Evolutionary conservation across 2,797 vertebrate species (phyloP), one percentile per base, ranked within the genome.

Genomic region (Tadarida brasiliensis): DNA sequence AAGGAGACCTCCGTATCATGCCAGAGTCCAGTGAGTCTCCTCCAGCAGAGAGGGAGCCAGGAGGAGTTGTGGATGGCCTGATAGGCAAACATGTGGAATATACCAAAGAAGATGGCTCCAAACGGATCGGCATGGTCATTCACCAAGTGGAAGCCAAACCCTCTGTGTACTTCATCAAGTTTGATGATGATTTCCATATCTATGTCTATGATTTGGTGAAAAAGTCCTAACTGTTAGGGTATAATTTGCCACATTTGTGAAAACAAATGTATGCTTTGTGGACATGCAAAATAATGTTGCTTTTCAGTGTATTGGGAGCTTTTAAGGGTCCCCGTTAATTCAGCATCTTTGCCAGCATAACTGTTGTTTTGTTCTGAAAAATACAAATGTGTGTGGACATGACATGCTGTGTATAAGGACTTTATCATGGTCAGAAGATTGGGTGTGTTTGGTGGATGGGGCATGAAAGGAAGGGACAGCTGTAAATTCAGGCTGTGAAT

Each of bases 31-130:
- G 98, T 99, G 98, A 99, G 98, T 99, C 98, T 11, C 98, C 99
- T 92, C 99, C 99, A 7, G 98, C 99, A 4, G 99, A 99, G 98
- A 98, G 99, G 28, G 99, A 99, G 89, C 99, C 99, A 2, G 99
- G 99, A 85, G 99, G 99, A 98, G 99, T 99, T 97, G 99, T 99
- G 94, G 99, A 99, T 98, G 99, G 99, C 97, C 99, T 99, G 84
- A 99, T 99, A 96, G 99, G 99, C 0, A 99, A 99, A 98, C 99
- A 99, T 98, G 99, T 99, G 95, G 99, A 99, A 98, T 99, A 99
- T 96, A 99, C 99, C 98, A 99, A 99, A 99, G 99, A 99, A 98
- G 99, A 99, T 83, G 99, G 99, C 76, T 99, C 99, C 92, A 99
- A 99, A 98, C 94, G 99, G 97, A 99, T 99, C 86, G 99, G 99